Percentiles rank a stretch among this genome's conserved stretches.
Evolutionary conservation across 1,140 invertebrate genomes (phyloP).

Genomic region (Pteromalus puparum): DNA sequence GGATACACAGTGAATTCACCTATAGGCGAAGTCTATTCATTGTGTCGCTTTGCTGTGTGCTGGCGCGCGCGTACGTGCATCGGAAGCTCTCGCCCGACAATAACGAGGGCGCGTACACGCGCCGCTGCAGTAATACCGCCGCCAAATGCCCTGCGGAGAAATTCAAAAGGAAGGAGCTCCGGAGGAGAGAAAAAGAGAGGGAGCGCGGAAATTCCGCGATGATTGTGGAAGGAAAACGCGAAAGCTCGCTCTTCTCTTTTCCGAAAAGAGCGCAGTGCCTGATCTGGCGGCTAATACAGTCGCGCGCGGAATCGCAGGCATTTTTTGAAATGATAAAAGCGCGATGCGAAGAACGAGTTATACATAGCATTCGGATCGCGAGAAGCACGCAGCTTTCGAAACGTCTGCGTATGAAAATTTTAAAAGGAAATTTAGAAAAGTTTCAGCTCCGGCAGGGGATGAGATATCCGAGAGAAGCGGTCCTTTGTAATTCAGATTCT

Average conservation of each 20-base stretch:
- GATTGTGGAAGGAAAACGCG: background rate
- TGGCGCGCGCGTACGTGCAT: constrained; percentile 4
- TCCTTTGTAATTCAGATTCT: background rate
- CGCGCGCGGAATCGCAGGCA: background rate
- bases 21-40: background rate
- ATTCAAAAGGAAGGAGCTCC: background rate
- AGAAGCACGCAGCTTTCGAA: background rate
- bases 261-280: background rate
- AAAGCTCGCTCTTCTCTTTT: background rate
- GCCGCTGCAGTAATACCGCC: background rate
- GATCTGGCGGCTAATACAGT: background rate
- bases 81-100: constrained; percentile 5
- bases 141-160: too few relatives aligned
- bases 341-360: too few relatives aligned
- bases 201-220: background rate
- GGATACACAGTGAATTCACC: background rate
- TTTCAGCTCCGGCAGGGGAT: background rate
- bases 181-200: background rate
- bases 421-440: background rate
- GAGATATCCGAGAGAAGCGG: background rate
- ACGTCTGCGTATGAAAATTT: background rate
- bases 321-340: too few relatives aligned
- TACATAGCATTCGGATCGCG: too few relatives aligned
- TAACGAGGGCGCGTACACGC: constrained; percentile 6
- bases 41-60: background rate